Conservation (phyloP, 2,888 invertebrate species). For the Zhengitettix transpicula region DNA sequence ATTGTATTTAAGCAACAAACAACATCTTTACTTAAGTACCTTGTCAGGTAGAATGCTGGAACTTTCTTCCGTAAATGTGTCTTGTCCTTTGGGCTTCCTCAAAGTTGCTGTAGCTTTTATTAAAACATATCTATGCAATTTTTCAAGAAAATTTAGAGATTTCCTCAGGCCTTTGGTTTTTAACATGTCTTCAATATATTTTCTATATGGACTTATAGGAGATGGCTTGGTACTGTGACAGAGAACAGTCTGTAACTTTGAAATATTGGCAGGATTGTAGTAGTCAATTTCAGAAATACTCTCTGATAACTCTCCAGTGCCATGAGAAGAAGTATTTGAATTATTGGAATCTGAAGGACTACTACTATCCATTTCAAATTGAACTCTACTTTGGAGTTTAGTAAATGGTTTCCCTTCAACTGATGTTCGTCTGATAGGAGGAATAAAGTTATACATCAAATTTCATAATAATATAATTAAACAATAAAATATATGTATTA, state of each 20-base stretch:
- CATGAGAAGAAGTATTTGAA: slow-evolving; percentile 16
- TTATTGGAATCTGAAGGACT: slow-evolving; percentile 33
- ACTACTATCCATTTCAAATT: slow-evolving; percentile 18
- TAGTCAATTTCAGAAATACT: not conserved
- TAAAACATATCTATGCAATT: slow-evolving; percentile 48
- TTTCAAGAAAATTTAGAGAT: slow-evolving; percentile 61
- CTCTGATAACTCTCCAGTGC: slow-evolving; percentile 1
- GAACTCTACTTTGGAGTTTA: slow-evolving; percentile 4
- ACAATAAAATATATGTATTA: no score
- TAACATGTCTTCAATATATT: slow-evolving; percentile 32
- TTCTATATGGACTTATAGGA: slow-evolving; percentile 4
- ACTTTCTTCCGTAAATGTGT: not conserved
- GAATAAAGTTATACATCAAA: slow-evolving; percentile 12
- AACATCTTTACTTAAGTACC: not conserved
- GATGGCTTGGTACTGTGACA: not conserved
- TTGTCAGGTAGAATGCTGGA: not conserved
- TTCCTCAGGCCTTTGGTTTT: slow-evolving; percentile 75
- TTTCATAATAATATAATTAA: no score
- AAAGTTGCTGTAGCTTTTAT: slow-evolving; percentile 54
- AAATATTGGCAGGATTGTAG: not conserved
- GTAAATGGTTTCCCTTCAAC: slow-evolving; percentile 2
- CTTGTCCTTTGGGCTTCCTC: slow-evolving; percentile 30
- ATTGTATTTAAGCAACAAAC: not conserved
- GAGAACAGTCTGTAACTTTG: not conserved
- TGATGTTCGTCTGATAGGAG: slow-evolving; percentile 6